Percentiles rank a stretch among this genome's conserved stretches.
Evolutionary conservation across 2,888 invertebrate genomes (phyloP).

Genomic region (Mythimna albipuncta): DNA sequence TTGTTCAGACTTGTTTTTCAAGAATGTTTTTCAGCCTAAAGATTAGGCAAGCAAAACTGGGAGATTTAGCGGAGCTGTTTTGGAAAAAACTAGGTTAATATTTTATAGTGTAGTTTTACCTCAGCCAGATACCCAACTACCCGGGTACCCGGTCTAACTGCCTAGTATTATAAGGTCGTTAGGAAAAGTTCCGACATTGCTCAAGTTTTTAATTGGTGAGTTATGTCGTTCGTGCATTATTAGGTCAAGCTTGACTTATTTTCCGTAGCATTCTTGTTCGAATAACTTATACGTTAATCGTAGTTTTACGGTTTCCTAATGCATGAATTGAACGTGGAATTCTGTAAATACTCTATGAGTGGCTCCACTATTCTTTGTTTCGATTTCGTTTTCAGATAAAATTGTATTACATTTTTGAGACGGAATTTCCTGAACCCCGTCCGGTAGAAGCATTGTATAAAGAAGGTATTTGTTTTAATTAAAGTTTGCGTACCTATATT

Average conservation of each 20-base stretch:
- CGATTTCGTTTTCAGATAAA: constrained; percentile 39
- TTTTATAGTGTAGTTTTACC: constrained; percentile 24
- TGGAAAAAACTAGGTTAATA: constrained; percentile 33
- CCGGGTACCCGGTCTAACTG: constrained; percentile 8
- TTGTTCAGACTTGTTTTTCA: constrained; percentile 13
- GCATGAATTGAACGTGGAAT: constrained; percentile 23
- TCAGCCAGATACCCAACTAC: background rate
- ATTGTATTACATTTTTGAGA: constrained; percentile 3
- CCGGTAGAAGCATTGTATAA: background rate
- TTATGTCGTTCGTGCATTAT: constrained; percentile 43
- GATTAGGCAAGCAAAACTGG: constrained; percentile 5
- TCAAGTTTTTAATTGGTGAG: constrained; percentile 56
- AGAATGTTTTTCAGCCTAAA: constrained; percentile 28
- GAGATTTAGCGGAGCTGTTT: constrained; percentile 9
- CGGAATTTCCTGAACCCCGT: constrained; percentile 15
- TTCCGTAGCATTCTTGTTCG: constrained; percentile 32
- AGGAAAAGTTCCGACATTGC: constrained; percentile 44
- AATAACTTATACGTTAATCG: constrained; percentile 25
- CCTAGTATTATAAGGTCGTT: constrained; percentile 18
- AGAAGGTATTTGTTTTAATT: background rate
- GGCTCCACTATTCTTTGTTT: constrained; percentile 7
- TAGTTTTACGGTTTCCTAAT: constrained; percentile 12
- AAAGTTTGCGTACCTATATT: background rate
- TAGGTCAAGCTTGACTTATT: constrained; percentile 44
- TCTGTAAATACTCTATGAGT: constrained; percentile 23